These are phyloP conservation scores for Acanthosepion lycidas DNA, from an alignment of 2,888 invertebrate species.

Conservation along the genomic window DNA sequence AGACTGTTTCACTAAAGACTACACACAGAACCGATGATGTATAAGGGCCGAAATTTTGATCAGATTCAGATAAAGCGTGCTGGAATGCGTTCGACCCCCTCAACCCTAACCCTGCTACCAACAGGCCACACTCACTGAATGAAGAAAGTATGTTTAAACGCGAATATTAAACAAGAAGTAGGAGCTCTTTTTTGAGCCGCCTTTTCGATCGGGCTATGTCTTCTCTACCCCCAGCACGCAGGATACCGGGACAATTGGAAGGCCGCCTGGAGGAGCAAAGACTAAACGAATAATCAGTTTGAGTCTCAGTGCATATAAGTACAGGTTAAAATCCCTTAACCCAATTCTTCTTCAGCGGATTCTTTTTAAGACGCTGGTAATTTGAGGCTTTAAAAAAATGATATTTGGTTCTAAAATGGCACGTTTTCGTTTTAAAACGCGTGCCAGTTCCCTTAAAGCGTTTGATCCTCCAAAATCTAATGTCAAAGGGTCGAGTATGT, in stretches of 20 bases:
- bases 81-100: not conserved
- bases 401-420: not conserved
- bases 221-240: not conserved
- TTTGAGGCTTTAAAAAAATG: not conserved
- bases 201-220: not conserved
- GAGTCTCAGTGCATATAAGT: not conserved
- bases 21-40: not conserved
- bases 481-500: not conserved
- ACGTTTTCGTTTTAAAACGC: not conserved
- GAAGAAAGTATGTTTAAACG: not conserved
- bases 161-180: not conserved
- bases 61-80: not conserved
- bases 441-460: not conserved
- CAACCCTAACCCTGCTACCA: not conserved
- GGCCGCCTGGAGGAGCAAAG: not conserved
- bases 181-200: not conserved
- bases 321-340: not conserved
- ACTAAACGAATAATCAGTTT: not conserved
- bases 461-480: not conserved
- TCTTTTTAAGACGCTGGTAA: not conserved
- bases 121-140: conserved; percentile 4
- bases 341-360: not conserved
- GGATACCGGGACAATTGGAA: not conserved
- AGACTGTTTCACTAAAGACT: not conserved
- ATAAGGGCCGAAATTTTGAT: not conserved